Evolutionary conservation across 2,113 vertebrate genomes (phyloP).

Genomic region (Isichthys henryi): DNA sequence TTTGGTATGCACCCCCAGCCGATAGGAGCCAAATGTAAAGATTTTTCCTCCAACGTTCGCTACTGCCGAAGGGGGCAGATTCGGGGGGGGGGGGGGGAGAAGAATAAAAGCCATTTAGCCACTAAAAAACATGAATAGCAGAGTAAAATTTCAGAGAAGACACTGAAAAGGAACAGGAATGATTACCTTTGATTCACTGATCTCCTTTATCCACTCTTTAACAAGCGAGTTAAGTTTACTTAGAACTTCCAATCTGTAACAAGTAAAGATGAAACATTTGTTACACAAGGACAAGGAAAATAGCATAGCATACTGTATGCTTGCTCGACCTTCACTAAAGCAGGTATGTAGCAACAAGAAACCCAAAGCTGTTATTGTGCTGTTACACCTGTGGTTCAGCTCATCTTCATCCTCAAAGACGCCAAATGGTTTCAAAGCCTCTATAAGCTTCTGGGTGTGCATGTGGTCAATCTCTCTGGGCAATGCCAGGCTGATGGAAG

Average conservation of each 20-base stretch:
- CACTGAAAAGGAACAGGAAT: background rate
- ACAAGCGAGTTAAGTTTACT: slow-evolving; percentile 86
- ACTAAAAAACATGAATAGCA: background rate
- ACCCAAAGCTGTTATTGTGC: background rate
- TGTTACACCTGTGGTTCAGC: slow-evolving; percentile 78
- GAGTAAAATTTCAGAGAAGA: background rate
- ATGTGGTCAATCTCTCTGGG: slow-evolving; percentile 78
- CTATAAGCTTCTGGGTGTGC: slow-evolving; percentile 81
- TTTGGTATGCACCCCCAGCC: slow-evolving; percentile 95
- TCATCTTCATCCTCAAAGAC: slow-evolving; percentile 94
- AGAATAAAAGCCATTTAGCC: background rate
- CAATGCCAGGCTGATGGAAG: slow-evolving; percentile 83
- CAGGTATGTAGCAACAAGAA: background rate
- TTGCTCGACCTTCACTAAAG: background rate
- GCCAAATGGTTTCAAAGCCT: slow-evolving; percentile 88
- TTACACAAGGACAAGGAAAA: background rate
- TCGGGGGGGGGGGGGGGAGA: slow-evolving; percentile 54
- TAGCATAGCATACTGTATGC: background rate
- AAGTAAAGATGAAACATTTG: slow-evolving; percentile 7
- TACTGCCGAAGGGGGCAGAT: slow-evolving; percentile 73
- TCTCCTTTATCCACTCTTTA: slow-evolving; percentile 90
- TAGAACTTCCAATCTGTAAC: slow-evolving; percentile 77
- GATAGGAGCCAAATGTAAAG: slow-evolving; percentile 94
- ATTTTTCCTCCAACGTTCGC: slow-evolving; percentile 83
- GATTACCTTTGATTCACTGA: slow-evolving; percentile 86